These are phyloP conservation scores for Crambe crambe DNA, from an alignment of 37 sponge, comb jelly and placozoan genomes.

Conservation along the genomic window DNA sequence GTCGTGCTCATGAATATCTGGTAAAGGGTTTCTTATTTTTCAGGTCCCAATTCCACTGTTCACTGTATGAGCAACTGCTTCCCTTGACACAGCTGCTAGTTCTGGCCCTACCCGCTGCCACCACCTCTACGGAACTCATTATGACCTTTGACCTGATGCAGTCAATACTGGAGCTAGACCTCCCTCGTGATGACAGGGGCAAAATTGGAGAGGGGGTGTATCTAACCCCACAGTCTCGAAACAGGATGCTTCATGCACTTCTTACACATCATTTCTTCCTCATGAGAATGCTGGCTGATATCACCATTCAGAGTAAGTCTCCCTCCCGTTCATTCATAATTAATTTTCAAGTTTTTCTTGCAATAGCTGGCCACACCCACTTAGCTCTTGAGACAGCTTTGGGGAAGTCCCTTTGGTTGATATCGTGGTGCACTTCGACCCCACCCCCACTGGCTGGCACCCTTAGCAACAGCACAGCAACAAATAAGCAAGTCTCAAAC, in stretches of 20 bases:
- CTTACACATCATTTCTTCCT: slow-evolving; percentile 14
- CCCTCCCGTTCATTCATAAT: background rate
- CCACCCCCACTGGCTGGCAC: background rate
- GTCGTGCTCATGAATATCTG: too few relatives aligned
- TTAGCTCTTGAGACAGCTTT: slow-evolving; percentile 2
- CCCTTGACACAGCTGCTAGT: slow-evolving; percentile 16
- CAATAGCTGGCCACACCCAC: slow-evolving; percentile 21
- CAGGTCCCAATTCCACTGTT: slow-evolving; percentile 13
- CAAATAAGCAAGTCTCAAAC: too few relatives aligned
- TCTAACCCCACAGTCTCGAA: background rate
- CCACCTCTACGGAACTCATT: background rate
- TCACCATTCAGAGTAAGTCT: slow-evolving; percentile 11
- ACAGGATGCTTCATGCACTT: background rate
- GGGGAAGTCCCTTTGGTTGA: slow-evolving; percentile 30
- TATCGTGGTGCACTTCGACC: slow-evolving; percentile 12
- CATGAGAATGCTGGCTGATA: slow-evolving; percentile 4
- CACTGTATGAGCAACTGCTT: slow-evolving; percentile 5
- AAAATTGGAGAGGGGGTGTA: background rate
- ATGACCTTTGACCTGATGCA: slow-evolving; percentile 5
- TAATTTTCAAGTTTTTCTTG: background rate
- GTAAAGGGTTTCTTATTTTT: too few relatives aligned
- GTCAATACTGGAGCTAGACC: background rate
- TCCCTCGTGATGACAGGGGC: background rate
- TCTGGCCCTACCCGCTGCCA: background rate
- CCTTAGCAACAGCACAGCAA: background rate